phyloP scores from a whole-genome alignment of 92 coral and sea anemone genomes.

The Bergia puertoricense region DNA sequence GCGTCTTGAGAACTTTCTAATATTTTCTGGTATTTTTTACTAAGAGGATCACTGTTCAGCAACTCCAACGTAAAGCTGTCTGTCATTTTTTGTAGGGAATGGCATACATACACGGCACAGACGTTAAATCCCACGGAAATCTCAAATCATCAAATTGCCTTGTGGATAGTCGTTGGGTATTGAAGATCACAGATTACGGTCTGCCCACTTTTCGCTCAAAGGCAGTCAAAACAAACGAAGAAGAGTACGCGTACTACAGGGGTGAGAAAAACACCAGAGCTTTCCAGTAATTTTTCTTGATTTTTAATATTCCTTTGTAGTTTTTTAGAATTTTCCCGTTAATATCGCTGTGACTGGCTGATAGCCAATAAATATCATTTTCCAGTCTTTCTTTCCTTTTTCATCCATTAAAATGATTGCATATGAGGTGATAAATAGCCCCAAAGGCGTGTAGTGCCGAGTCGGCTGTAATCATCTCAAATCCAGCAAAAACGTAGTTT shows the following conservation, averaged over 20 bases:
- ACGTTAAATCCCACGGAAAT: constrained; percentile 95
- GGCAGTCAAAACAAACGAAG: constrained; percentile 80
- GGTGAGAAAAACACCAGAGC: constrained; percentile 47
- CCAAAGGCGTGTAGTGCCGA: too few species aligned
- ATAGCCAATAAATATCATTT: too few species aligned
- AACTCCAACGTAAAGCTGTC: background rate
- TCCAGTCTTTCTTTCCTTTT: background rate
- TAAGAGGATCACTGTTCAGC: too few species aligned
- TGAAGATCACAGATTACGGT: constrained; percentile 94
- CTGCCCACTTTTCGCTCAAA: constrained; percentile 89
- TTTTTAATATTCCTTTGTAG: too few species aligned
- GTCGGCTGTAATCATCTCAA: too few species aligned
- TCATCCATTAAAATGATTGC: background rate
- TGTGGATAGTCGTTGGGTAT: constrained; percentile 98
- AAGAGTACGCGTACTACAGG: constrained; percentile 87
- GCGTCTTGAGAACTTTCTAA: too few species aligned
- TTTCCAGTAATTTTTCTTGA: background rate
- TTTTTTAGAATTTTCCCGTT: background rate
- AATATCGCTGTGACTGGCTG: background rate
- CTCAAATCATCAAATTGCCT: constrained; percentile 93
- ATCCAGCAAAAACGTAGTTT: too few species aligned
- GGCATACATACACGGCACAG: constrained; percentile 87
- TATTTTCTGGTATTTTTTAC: too few species aligned
- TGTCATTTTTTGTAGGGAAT: constrained; percentile 69
- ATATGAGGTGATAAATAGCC: too few species aligned